phyloP scores from a whole-genome alignment of 2,797 vertebrate genomes.

The Helarctos malayanus region DNA sequence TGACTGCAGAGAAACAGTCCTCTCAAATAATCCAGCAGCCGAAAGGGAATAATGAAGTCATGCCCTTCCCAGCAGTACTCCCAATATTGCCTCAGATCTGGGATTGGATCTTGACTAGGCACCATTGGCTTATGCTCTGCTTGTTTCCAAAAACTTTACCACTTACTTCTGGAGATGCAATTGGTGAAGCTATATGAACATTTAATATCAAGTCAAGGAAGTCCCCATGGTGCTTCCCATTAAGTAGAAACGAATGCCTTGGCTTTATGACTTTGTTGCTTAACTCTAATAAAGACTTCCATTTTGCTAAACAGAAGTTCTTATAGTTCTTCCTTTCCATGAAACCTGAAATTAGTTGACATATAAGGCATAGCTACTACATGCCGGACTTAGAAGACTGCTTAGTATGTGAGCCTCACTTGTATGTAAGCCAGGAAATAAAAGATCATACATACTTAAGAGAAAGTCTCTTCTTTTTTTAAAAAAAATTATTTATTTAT shows the following conservation, averaged over 20 bases:
- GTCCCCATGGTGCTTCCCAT: background rate
- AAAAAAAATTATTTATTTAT: background rate
- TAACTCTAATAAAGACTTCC: background rate
- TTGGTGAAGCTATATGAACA: background rate
- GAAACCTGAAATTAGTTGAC: conserved; percentile 38
- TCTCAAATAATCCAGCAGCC: background rate
- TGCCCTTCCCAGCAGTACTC: background rate
- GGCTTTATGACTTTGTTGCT: background rate
- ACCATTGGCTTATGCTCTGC: background rate
- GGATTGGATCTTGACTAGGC: background rate
- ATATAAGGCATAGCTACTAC: background rate
- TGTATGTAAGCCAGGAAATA: background rate
- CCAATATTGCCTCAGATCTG: background rate
- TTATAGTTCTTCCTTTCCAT: background rate
- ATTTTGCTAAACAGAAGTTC: background rate
- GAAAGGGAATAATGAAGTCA: background rate
- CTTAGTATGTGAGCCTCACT: background rate
- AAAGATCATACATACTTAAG: background rate
- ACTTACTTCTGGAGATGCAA: background rate
- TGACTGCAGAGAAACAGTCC: background rate
- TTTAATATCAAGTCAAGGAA: background rate
- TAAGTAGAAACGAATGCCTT: background rate
- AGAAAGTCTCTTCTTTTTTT: background rate
- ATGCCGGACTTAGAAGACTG: background rate
- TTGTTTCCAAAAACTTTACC: background rate